Conservation (phyloP, 2,888 invertebrate genomes). For the Pammene aurita region DNA sequence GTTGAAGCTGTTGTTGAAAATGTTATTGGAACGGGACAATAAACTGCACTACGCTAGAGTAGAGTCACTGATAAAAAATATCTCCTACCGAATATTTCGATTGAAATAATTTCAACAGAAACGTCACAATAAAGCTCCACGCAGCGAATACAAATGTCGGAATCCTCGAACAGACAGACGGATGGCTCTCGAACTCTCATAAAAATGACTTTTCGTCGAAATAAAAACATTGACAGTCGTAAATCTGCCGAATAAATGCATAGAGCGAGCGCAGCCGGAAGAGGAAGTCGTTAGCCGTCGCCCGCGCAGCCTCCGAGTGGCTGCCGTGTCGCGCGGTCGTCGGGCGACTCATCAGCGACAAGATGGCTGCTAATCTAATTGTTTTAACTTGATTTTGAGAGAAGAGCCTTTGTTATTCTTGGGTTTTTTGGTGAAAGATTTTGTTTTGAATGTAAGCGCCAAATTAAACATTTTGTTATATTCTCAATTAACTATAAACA, state of each 20-base stretch:
- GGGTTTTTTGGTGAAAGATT: no score
- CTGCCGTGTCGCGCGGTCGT: not conserved
- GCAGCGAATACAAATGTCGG: slow-evolving; percentile 56
- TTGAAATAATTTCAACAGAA: slow-evolving; percentile 34
- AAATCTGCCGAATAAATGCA: slow-evolving; percentile 38
- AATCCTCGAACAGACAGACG: slow-evolving; percentile 45
- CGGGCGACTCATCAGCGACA: not conserved
- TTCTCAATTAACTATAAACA: no score
- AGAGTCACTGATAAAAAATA: not conserved
- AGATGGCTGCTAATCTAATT: no score
- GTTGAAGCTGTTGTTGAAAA: no score
- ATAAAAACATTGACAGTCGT: slow-evolving; percentile 34
- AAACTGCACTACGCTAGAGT: no score
- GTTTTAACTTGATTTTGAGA: no score
- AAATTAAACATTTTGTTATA: no score
- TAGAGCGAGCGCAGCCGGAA: slow-evolving; percentile 54
- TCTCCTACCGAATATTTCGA: slow-evolving; percentile 10
- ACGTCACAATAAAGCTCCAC: slow-evolving; percentile 51
- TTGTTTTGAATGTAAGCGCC: no score
- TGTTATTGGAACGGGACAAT: no score
- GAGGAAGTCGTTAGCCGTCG: slow-evolving; percentile 69
- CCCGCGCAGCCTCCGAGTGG: slow-evolving; percentile 23
- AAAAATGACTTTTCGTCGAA: slow-evolving; percentile 37
- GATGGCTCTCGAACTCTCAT: slow-evolving; percentile 37
- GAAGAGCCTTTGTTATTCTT: no score